phyloP scores from a whole-genome alignment of 2,797 vertebrate species.

The Poecilia picta region DNA sequence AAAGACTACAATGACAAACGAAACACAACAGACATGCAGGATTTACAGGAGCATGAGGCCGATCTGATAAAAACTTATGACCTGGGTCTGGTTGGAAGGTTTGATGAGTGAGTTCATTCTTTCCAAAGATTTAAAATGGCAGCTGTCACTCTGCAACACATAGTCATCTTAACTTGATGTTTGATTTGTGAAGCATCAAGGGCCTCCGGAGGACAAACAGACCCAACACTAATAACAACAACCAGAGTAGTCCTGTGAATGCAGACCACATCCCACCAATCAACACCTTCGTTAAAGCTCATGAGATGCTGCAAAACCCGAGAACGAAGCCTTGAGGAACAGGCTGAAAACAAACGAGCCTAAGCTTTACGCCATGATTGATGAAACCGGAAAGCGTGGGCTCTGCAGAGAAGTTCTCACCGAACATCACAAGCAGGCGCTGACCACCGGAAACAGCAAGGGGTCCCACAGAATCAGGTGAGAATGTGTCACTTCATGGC shows the following conservation, averaged over 20 bases:
- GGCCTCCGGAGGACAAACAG: background rate
- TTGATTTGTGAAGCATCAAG: slow-evolving; percentile 2
- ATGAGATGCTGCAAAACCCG: background rate
- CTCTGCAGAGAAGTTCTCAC: slow-evolving; percentile 19
- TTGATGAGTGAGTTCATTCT: background rate
- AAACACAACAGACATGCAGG: background rate
- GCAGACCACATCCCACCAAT: slow-evolving; percentile 16
- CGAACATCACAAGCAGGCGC: slow-evolving; percentile 4
- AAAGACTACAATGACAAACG: background rate
- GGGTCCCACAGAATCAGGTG: background rate
- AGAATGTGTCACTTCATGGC: background rate
- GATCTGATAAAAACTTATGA: background rate
- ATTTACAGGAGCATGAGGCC: background rate
- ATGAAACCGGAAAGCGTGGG: background rate
- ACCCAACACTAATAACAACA: background rate
- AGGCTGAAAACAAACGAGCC: background rate
- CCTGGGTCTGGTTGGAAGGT: slow-evolving; percentile 3
- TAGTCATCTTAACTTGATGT: background rate
- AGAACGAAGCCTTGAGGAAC: background rate
- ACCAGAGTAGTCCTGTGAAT: slow-evolving; percentile 1
- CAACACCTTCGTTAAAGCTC: background rate
- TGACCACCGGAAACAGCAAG: slow-evolving; percentile 9
- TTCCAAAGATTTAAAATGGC: background rate
- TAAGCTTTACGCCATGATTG: background rate
- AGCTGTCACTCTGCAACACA: background rate